Evolutionary conservation across 2,888 invertebrate genomes (phyloP).

Genomic region (Spilosoma lubricipeda): DNA sequence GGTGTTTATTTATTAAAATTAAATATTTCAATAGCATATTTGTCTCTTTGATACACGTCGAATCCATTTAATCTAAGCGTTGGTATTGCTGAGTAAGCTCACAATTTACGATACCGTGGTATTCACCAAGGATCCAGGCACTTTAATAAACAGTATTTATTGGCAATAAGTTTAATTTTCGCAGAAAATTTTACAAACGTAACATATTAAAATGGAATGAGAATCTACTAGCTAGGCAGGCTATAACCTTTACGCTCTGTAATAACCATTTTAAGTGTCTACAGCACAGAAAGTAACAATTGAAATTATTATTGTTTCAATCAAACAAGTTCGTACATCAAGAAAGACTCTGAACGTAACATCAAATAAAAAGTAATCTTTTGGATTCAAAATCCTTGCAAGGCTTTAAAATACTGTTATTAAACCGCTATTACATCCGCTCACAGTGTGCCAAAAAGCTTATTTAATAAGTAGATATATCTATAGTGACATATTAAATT

Average conservation of each 20-base stretch:
- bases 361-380: not conserved
- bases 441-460: constrained; percentile 1
- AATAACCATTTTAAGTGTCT: not conserved
- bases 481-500: constrained; percentile 20
- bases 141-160: not conserved
- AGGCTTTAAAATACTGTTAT: not conserved
- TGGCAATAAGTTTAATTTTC: too few species aligned
- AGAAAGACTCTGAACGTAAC: not conserved
- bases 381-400: not conserved
- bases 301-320: not conserved
- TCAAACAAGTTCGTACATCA: not conserved
- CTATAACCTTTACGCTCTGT: not conserved
- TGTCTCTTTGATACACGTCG: too few species aligned
- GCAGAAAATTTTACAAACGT: not conserved
- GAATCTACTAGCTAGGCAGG: not conserved
- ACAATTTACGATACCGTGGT: not conserved
- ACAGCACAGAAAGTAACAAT: not conserved
- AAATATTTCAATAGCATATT: not conserved
- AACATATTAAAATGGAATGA: not conserved
- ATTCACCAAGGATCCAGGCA: not conserved
- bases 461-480: constrained; percentile 36
- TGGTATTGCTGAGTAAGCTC: too few species aligned
- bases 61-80: too few species aligned
- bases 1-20: not conserved
- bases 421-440: not conserved